Percentiles rank a stretch among this genome's conserved stretches.
These are phyloP conservation scores for Lepus timidus DNA, from an alignment of 2,113 vertebrate genomes.

Conservation along the genomic window DNA sequence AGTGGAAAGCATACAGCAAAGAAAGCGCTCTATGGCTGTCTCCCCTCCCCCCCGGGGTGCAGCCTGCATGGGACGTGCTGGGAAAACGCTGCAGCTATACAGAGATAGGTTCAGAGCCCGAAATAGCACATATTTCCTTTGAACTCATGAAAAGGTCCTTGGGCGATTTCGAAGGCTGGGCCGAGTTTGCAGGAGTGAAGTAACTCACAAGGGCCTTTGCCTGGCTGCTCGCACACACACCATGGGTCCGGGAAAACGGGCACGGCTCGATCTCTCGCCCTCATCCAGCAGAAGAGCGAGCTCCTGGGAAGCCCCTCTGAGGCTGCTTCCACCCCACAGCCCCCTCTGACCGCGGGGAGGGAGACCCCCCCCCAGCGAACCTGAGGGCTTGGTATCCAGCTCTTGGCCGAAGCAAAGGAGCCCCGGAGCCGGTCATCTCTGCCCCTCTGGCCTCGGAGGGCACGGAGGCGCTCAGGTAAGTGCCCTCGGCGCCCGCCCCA, in stretches of 20 bases:
- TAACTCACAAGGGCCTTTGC: constrained; percentile 72
- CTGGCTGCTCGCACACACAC: constrained; percentile 36
- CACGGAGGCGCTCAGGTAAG: constrained; percentile 66
- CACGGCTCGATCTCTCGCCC: constrained; percentile 39
- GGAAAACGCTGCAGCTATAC: neutral
- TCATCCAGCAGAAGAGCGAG: constrained; percentile 55
- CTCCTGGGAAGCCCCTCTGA: constrained; percentile 58
- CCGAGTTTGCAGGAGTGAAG: constrained; percentile 60
- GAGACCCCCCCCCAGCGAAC: constrained; percentile 17
- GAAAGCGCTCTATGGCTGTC: neutral
- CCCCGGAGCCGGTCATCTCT: constrained; percentile 56
- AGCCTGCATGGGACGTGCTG: neutral
- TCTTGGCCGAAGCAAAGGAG: constrained; percentile 66
- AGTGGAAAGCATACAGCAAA: neutral
- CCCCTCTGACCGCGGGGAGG: too few relatives aligned
- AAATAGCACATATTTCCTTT: constrained; percentile 79
- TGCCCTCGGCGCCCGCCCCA: neutral
- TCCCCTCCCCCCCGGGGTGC: neutral
- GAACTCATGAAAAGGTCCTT: constrained; percentile 77
- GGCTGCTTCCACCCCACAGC: constrained; percentile 65
- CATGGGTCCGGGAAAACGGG: neutral
- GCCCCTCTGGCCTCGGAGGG: constrained; percentile 11
- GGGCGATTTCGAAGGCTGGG: constrained; percentile 78
- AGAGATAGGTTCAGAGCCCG: constrained; percentile 49
- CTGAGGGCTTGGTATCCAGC: constrained; percentile 60